Base-by-base conservation (phyloP, 2,113 vertebrate genomes). In the Anhinga anhinga region DNA sequence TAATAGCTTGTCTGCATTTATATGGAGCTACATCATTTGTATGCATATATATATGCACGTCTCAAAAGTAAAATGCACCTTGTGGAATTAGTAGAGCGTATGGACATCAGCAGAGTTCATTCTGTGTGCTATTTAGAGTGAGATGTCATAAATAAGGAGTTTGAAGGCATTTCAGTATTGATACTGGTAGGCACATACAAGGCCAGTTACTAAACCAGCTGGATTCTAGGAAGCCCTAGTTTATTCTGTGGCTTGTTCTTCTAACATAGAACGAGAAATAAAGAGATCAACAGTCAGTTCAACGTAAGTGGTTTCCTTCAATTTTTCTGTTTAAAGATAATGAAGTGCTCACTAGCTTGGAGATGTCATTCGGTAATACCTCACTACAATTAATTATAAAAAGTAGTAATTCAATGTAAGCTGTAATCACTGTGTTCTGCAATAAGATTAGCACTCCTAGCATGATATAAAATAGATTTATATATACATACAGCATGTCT, bases 391-490 rank as follows among this genome's bases (percentile, higher is more conserved):
- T 76, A 97, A 93, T 93, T 95, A 89, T 82, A 93, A 97, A 96
- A 94, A 45, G 47, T 79, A 92, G 38, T 95, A 94, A 95, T 94
- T 94, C 74, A 82, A 8, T 66, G 32, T 69, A 92, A 93, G 91
- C 40, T 95, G 65, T 96, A 95, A 97, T 93, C 82, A 73, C 61
- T 89, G 47, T 79, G 80, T 92, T 95, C 91, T 93, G 38, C 82
- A 86, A 30, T 74, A 86, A 93, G 87, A 96, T 96, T 90, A 91
- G 79, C 76, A 91, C 65, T 82, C 34, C 70, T 22, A 82, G 61
- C 36, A 52, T 92, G 82, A 72, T 93, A 87, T 92, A 87, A 91
- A 97, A 91, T 92, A 94, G 77, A 97, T 98, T 95, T 97, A 96
- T 95, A n/a, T 95, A 22, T 88, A 87, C 8, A 36, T 93, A 81